Conservation (phyloP, 2,888 invertebrate genomes). For the Drosophila cracens region DNA sequence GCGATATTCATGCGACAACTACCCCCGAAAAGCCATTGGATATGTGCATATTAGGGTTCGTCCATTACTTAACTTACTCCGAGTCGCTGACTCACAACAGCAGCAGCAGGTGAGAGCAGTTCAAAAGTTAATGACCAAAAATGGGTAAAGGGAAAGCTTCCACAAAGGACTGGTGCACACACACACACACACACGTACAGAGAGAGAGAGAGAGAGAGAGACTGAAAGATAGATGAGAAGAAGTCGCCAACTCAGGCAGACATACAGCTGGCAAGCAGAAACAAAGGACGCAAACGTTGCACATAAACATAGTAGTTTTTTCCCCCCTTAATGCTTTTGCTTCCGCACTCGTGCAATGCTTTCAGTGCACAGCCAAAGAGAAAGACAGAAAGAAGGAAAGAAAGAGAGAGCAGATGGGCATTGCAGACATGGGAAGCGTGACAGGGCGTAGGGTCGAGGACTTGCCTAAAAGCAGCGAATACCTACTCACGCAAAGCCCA, state of each 20-base stretch:
- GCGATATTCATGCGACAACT: conserved; percentile 24
- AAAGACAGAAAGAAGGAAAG: conserved; percentile 10
- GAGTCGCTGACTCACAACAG: conserved; percentile 40
- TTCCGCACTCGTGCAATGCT: conserved; percentile 62
- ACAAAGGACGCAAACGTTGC: conserved; percentile 63
- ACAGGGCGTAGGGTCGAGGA: conserved; percentile 46
- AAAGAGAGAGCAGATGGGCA: not conserved
- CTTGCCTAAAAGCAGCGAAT: conserved; percentile 48
- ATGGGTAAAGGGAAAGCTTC: conserved; percentile 50
- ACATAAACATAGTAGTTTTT: conserved; percentile 59
- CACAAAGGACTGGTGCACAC: conserved; percentile 20
- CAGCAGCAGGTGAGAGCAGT: conserved; percentile 58
- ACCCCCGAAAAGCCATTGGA: conserved; percentile 35
- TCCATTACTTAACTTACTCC: conserved; percentile 50
- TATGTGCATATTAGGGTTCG: conserved; percentile 22
- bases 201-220: not conserved
- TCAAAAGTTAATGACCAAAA: conserved; percentile 79
- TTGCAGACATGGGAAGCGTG: conserved; percentile 25
- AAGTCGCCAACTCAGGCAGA: conserved; percentile 29
- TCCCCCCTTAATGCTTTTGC: conserved; percentile 67
- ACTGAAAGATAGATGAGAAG: conserved; percentile 16
- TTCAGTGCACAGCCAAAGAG: conserved; percentile 26
- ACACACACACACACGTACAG: conserved; percentile 17
- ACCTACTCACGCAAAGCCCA: conserved; percentile 26
- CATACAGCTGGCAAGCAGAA: conserved; percentile 43